Evolutionary conservation across 2,113 vertebrate genomes (phyloP), one percentile per base, ranked within the genome.

Genomic region (Pelodiscus sinensis): DNA sequence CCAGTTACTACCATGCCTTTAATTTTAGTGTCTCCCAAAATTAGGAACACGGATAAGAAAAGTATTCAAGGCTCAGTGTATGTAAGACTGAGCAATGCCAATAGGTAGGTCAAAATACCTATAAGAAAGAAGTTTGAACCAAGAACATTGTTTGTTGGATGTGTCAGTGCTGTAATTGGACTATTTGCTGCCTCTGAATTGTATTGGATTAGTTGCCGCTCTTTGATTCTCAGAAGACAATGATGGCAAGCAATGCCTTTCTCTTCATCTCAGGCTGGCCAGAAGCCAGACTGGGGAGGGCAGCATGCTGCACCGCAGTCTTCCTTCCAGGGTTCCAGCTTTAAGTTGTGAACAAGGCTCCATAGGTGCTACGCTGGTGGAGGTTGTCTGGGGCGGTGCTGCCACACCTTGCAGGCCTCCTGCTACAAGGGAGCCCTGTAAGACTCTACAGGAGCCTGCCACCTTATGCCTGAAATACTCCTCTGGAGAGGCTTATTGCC

Each of bases 401-500:
- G 8, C 4, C 65, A 35, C 18, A 71, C 16, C n/a, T n/a, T n/a
- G 81, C 86, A 86, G 56, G 93, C 88, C 90, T 86, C 88, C 86
- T 89, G 90, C 95, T 87, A 91, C 0, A 1, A 87, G 81, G 91
- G 90, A 0, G 15, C 92, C 80, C 81, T 88, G n/a, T 71, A 35
- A 21, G 65, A 35, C 35, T 35, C n/a, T 35, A 9, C 18, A 71
- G n/a, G n/a, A 71, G 35, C 65, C 94, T 96, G 93, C 90, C 94
- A 90, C 81, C n/a, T 95, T 38, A 2, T 54, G 79, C 65, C 62
- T n/a, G 15, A 68, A 71, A 71, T 71, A 35, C n/a, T 18, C 65
- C 65, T 95, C 94, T 84, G 95, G 95, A 93, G 79, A 95, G 82
- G 83, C 12, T 93, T 79, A 81, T 75, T 38, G 52, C 85, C 94